Percentiles rank a stretch among this genome's conserved stretches.
phyloP scores from a whole-genome alignment of 1,140 invertebrate genomes.

The Halictus rubicundus region DNA sequence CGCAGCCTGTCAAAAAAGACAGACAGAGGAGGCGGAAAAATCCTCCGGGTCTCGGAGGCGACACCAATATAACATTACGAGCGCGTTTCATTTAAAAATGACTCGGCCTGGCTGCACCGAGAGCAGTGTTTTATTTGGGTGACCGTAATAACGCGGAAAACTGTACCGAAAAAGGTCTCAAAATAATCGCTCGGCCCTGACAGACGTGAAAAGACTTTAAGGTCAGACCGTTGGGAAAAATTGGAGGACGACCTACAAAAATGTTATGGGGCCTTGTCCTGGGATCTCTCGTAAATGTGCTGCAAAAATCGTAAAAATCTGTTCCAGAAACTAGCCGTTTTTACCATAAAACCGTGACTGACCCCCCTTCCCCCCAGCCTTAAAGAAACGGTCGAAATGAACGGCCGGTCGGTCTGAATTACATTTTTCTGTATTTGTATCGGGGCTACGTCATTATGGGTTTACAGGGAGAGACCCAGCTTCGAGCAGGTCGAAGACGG shows the following conservation, averaged over 20 bases:
- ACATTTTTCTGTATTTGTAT: conserved; percentile 72
- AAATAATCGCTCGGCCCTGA: conserved; percentile 49
- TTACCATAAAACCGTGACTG: conserved; percentile 62
- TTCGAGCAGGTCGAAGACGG: conserved; percentile 2
- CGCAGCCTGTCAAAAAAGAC: neutral
- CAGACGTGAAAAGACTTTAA: neutral
- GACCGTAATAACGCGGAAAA: conserved; percentile 77
- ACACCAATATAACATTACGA: conserved; percentile 71
- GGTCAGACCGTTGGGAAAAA: conserved; percentile 24
- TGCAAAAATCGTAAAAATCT: conserved; percentile 74
- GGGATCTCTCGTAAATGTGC: conserved; percentile 60
- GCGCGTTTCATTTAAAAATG: conserved; percentile 70
- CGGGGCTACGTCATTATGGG: conserved; percentile 69
- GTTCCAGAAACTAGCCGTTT: conserved; percentile 64
- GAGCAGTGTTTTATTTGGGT: conserved; percentile 72
- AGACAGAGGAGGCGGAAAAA: neutral
- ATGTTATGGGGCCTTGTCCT: conserved; percentile 57
- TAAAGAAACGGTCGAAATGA: too few species aligned
- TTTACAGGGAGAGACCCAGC: conserved; percentile 61
- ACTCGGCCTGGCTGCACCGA: conserved; percentile 29
- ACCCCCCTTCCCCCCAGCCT: too few species aligned
- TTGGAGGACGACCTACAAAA: conserved; percentile 61
- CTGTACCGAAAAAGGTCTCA: conserved; percentile 72
- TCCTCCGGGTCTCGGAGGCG: neutral
- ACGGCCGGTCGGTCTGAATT: conserved; percentile 60